Percentiles rank a stretch among this genome's conserved stretches.
Conservation (phyloP, 30 jellyfish, hydroid and myxozoan genomes). For the Cassiopea andromeda region DNA sequence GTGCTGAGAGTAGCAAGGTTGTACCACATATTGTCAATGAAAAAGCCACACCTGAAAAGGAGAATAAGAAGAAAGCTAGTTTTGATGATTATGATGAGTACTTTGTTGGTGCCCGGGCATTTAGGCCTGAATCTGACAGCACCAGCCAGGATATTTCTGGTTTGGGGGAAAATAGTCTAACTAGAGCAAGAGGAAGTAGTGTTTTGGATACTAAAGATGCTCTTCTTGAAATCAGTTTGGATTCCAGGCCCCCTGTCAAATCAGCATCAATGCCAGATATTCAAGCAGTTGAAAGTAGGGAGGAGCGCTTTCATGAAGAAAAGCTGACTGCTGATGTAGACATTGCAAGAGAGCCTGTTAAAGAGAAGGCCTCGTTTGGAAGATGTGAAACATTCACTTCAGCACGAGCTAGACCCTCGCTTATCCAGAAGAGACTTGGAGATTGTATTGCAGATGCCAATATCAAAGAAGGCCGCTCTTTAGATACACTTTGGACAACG, state of each 20-base stretch:
- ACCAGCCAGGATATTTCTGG: slow-evolving; percentile 38
- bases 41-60: slow-evolving; percentile 50
- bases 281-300: slow-evolving; percentile 29
- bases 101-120: slow-evolving; percentile 11
- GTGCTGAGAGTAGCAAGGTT: slow-evolving; percentile 13
- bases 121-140: slow-evolving; percentile 9
- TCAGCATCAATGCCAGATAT: slow-evolving; percentile 70
- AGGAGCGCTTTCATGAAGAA: background rate
- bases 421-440: background rate
- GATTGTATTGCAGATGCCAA: slow-evolving; percentile 10
- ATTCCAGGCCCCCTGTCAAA: slow-evolving; percentile 37
- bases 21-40: slow-evolving; percentile 54
- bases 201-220: slow-evolving; percentile 4
- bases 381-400: slow-evolving; percentile 51
- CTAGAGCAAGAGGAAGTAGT: slow-evolving; percentile 6
- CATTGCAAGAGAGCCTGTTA: background rate
- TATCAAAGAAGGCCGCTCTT: slow-evolving; percentile 67
- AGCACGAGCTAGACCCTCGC: slow-evolving; percentile 5
- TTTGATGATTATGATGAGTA: slow-evolving; percentile 16
- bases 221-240: slow-evolving; percentile 15
- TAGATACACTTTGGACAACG: slow-evolving; percentile 65
- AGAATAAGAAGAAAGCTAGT: background rate
- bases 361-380: slow-evolving; percentile 7
- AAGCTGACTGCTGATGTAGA: background rate
- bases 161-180: background rate